Evolutionary conservation across 2,113 vertebrate species (phyloP).

Genomic region (Dasyurus viverrinus): DNA sequence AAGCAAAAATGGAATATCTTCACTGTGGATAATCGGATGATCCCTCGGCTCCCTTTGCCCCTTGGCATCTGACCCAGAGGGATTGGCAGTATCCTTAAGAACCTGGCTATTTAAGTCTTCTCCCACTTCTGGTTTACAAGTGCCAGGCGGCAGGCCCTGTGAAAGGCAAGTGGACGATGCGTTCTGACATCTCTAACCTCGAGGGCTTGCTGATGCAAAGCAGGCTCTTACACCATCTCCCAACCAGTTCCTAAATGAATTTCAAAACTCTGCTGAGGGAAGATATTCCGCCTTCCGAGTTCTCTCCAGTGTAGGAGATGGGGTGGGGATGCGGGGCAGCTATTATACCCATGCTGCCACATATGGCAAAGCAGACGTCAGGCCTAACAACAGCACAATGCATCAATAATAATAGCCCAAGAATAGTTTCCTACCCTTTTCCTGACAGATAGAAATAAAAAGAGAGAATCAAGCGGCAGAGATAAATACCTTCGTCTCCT

Average conservation of each 20-base stretch:
- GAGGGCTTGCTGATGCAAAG: conserved; percentile 20
- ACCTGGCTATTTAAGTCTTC: neutral
- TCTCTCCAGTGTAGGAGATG: conserved; percentile 63
- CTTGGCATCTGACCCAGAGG: conserved; percentile 3
- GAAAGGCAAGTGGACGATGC: neutral
- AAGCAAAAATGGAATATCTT: conserved; percentile 45
- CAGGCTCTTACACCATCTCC: conserved; percentile 52
- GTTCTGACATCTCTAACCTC: neutral
- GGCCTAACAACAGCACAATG: conserved; percentile 74
- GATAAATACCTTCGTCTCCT: conserved; percentile 81
- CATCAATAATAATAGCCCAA: conserved; percentile 72
- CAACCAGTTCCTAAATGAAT: conserved; percentile 65
- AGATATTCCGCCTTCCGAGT: conserved; percentile 71
- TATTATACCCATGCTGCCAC: conserved; percentile 70
- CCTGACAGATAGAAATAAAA: conserved; percentile 79
- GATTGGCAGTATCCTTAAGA: neutral
- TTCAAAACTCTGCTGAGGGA: conserved; percentile 54
- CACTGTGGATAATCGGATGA: neutral
- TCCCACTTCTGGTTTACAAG: conserved; percentile 27
- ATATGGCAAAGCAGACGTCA: conserved; percentile 74
- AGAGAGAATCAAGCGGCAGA: conserved; percentile 80
- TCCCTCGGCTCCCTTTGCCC: conserved; percentile 5
- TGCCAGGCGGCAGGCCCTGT: neutral
- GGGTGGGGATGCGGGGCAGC: conserved; percentile 69
- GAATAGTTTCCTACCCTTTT: conserved; percentile 76